A percentile compares a stretch with the other conserved stretches of the same genome.
Evolutionary conservation across 2,888 invertebrate species (phyloP).

Genomic region (Myopa tessellatipennis): DNA sequence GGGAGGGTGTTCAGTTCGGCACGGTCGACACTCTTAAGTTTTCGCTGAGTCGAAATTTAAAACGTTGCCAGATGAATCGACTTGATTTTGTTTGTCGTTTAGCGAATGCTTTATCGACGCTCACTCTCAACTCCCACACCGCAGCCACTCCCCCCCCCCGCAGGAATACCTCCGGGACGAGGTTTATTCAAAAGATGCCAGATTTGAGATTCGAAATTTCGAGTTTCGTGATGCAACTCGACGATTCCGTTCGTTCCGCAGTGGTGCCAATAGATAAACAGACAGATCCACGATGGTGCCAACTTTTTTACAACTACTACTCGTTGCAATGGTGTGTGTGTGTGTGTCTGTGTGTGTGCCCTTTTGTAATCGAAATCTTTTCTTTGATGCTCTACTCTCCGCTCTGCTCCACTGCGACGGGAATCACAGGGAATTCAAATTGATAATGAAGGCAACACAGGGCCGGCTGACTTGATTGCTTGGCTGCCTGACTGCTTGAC

Average conservation of each 20-base stretch:
- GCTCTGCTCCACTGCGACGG: neutral
- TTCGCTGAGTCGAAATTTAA: slow-evolving; percentile 12
- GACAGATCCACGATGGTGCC: neutral
- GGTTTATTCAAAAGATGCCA: slow-evolving; percentile 17
- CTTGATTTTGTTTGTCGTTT: slow-evolving; percentile 30
- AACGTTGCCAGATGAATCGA: slow-evolving; percentile 28
- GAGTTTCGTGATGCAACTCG: slow-evolving; percentile 26
- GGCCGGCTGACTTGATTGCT: slow-evolving; percentile 1
- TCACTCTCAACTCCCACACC: neutral
- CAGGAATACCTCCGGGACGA: neutral
- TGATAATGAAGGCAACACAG: slow-evolving; percentile 23
- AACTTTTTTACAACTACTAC: slow-evolving; percentile 15
- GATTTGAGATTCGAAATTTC: slow-evolving; percentile 32
- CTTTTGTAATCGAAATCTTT: slow-evolving; percentile 22
- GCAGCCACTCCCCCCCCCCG: neutral
- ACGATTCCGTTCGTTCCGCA: slow-evolving; percentile 6
- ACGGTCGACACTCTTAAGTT: slow-evolving; percentile 18
- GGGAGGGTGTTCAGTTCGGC: neutral
- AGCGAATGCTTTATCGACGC: neutral
- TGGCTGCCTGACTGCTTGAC: neutral
- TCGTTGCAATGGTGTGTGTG: neutral
- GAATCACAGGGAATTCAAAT: slow-evolving; percentile 22
- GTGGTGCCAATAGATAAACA: neutral
- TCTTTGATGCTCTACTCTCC: neutral
- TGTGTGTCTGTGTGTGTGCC: neutral